Percentiles rank a stretch among this genome's conserved stretches.
Evolutionary conservation across 2,113 vertebrate genomes (phyloP).

Genomic region (Neodontobutis hainanensis): DNA sequence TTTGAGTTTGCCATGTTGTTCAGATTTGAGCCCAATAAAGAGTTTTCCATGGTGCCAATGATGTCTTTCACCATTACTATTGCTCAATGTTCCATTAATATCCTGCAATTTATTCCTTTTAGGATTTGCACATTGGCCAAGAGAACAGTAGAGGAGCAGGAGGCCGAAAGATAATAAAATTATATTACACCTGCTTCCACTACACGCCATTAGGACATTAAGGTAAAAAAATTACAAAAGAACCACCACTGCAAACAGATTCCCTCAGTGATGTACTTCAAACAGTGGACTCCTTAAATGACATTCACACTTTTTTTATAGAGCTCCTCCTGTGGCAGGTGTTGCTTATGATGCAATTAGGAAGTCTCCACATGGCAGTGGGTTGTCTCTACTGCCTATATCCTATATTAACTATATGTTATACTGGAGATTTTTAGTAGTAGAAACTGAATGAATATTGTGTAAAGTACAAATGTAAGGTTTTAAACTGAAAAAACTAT

Average conservation of each 20-base stretch:
- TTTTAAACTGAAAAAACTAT: too few relatives aligned
- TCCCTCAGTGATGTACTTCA: constrained; percentile 15
- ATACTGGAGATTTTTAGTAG: too few relatives aligned
- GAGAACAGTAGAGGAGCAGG: constrained; percentile 31
- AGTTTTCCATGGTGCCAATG: constrained; percentile 50
- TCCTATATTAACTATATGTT: too few relatives aligned
- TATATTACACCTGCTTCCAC: not conserved
- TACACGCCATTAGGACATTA: constrained; percentile 58
- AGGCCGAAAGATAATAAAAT: constrained; percentile 41
- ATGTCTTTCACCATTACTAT: not conserved
- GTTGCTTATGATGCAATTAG: constrained; percentile 27
- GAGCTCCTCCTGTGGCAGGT: constrained; percentile 37
- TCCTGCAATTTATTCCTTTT: constrained; percentile 5
- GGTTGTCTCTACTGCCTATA: too few relatives aligned
- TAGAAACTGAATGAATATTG: too few relatives aligned
- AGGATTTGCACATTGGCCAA: constrained; percentile 38
- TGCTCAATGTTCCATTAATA: not conserved
- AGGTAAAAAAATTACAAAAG: not conserved
- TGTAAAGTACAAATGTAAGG: too few relatives aligned
- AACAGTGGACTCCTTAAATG: not conserved
- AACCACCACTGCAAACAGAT: constrained; percentile 8
- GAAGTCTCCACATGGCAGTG: not conserved
- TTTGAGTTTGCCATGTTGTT: constrained; percentile 1
- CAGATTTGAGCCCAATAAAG: constrained; percentile 38
- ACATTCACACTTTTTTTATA: not conserved